Conservation (phyloP, 2,888 invertebrate species). For the Glaucopsyche alexis region DNA sequence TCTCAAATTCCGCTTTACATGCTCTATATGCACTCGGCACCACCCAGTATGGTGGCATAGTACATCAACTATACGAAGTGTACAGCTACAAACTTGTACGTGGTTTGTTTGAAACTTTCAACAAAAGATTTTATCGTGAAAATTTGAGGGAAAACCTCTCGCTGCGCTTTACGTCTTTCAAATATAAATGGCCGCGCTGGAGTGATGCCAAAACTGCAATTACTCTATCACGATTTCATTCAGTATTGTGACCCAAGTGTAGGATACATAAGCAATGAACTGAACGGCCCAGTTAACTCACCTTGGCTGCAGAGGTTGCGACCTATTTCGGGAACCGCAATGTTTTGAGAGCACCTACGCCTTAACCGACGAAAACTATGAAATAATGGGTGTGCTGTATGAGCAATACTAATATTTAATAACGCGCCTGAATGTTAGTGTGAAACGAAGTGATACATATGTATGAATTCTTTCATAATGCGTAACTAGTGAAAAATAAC, state of each 20-base stretch:
- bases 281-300: background rate
- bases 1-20: background rate
- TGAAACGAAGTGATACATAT: background rate
- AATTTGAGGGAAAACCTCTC: background rate
- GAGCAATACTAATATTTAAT: constrained; percentile 14
- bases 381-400: background rate
- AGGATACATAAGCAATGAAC: constrained; percentile 18
- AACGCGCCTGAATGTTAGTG: background rate
- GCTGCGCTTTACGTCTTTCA: background rate
- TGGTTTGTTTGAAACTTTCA: background rate
- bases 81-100: background rate
- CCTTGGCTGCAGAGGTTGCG: constrained; percentile 23
- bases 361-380: constrained; percentile 10
- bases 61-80: background rate
- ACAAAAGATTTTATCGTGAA: constrained; percentile 4
- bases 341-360: constrained; percentile 17
- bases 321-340: constrained; percentile 13
- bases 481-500: background rate
- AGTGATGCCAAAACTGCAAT: constrained; percentile 19
- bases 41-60: too few species aligned
- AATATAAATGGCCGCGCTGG: constrained; percentile 2
- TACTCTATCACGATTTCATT: constrained; percentile 14
- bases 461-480: background rate
- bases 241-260: constrained; percentile 9
- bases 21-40: background rate